phyloP scores from a whole-genome alignment of 2,113 vertebrate genomes.

The Carassius carassius region DNA sequence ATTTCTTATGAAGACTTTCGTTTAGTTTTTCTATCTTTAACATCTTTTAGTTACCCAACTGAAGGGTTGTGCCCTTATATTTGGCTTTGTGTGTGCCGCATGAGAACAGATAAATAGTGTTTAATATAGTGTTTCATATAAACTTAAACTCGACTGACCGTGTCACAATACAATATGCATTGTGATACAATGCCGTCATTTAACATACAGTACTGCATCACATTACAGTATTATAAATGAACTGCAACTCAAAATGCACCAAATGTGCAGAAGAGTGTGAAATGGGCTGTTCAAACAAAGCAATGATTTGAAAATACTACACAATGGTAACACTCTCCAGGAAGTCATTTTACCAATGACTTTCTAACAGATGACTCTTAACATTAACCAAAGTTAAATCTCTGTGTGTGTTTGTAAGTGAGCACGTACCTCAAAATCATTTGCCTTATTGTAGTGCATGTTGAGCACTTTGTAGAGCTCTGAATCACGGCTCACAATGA shows the following conservation, averaged over 20 bases:
- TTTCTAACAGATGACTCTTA: background rate
- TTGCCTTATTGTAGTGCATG: slow-evolving; percentile 99
- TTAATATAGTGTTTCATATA: background rate
- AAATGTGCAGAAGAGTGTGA: background rate
- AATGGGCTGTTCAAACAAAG: background rate
- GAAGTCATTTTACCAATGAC: background rate
- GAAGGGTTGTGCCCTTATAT: background rate
- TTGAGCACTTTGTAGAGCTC: slow-evolving; percentile 97
- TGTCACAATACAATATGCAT: background rate
- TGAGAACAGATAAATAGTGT: background rate
- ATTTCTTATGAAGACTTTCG: background rate
- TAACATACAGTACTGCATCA: background rate
- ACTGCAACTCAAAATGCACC: background rate
- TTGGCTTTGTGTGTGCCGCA: background rate
- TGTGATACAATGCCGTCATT: background rate
- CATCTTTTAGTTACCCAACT: background rate
- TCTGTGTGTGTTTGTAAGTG: background rate
- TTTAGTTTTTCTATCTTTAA: background rate
- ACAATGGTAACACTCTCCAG: background rate
- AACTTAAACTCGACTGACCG: background rate
- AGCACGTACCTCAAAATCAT: slow-evolving; percentile 94
- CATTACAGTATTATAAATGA: background rate
- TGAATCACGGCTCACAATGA: slow-evolving; percentile 93
- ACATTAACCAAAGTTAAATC: background rate
- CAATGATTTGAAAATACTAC: background rate